Evolutionary conservation across 2,113 vertebrate genomes (phyloP).

Genomic region (Deroptyus accipitrinus): DNA sequence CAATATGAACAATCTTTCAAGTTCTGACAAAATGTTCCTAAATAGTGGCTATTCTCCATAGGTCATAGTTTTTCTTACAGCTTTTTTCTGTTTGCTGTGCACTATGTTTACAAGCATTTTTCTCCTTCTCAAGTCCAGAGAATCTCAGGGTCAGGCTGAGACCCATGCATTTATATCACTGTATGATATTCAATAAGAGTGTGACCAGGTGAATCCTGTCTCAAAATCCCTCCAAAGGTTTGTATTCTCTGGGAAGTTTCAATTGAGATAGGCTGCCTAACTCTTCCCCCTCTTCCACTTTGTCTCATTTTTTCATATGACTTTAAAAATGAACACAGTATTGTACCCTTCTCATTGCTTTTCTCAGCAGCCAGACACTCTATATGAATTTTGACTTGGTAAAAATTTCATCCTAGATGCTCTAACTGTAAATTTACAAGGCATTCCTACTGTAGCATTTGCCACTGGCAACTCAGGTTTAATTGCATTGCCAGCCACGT

Average conservation of each 20-base stretch:
- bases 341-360: neutral
- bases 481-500: neutral
- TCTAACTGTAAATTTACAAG: neutral
- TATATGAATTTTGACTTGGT: neutral
- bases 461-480: neutral
- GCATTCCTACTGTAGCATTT: neutral
- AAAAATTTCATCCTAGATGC: neutral
- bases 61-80: neutral
- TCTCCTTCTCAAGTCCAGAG: neutral
- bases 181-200: neutral
- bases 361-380: neutral
- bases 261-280: neutral
- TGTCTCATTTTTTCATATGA: neutral
- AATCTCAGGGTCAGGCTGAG: neutral
- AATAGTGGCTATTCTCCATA: neutral
- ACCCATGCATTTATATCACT: neutral
- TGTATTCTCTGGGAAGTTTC: neutral
- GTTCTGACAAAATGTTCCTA: neutral
- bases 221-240: neutral
- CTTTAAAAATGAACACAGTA: neutral
- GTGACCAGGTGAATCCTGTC: neutral
- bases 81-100: neutral
- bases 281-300: accelerated
- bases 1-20: neutral
- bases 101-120: neutral